phyloP scores from a whole-genome alignment of 2,797 vertebrate species.

The Squalus acanthias region DNA sequence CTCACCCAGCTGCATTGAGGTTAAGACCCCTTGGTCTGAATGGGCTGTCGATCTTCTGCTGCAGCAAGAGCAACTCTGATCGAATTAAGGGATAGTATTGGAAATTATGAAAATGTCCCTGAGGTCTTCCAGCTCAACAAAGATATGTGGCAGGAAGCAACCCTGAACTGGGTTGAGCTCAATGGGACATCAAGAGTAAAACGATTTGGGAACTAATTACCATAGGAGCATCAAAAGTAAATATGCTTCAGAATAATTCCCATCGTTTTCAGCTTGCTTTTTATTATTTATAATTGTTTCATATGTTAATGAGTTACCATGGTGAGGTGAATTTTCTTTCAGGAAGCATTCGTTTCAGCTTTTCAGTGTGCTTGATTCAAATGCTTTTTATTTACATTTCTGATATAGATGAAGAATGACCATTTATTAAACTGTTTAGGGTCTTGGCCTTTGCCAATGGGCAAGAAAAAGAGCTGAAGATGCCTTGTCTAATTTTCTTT shows the following conservation, averaged over 20 bases:
- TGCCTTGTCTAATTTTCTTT: neutral
- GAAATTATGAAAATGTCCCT: neutral
- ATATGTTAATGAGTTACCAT: constrained; percentile 33
- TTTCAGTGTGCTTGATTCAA: constrained; percentile 19
- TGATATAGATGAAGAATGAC: constrained; percentile 9
- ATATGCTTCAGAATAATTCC: constrained; percentile 30
- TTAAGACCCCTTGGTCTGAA: neutral
- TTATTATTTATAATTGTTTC: constrained; percentile 36
- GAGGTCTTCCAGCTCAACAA: neutral
- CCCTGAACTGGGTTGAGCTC: neutral
- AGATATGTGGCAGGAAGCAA: neutral
- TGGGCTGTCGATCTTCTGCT: neutral
- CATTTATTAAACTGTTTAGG: neutral
- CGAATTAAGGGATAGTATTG: neutral
- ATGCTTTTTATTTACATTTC: neutral
- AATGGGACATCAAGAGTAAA: neutral
- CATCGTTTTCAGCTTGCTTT: constrained; percentile 24
- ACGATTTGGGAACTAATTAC: neutral
- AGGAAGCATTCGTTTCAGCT: constrained; percentile 18
- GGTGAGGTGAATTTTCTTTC: neutral
- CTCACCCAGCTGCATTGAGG: neutral
- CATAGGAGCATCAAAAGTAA: neutral
- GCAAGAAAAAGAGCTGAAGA: neutral
- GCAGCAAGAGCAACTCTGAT: neutral
- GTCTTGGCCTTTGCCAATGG: neutral